Percentiles rank a stretch among this genome's conserved stretches.
Conservation (phyloP, 1,140 invertebrate genomes). For the Bradynema listronoti region DNA sequence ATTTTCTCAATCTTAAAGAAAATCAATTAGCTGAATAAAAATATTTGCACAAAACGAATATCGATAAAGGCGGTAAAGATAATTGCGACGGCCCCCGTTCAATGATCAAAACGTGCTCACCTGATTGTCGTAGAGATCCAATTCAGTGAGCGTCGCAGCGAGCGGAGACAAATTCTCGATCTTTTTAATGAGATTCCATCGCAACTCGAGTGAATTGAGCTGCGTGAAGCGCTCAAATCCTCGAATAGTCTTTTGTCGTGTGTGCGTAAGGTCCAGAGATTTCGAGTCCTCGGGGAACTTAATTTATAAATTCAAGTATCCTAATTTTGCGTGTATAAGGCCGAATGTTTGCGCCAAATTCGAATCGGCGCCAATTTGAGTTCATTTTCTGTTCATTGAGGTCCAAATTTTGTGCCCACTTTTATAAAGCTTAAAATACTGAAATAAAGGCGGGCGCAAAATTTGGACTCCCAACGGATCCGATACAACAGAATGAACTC, state of each 20-base stretch:
- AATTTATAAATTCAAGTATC: neutral
- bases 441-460: no score
- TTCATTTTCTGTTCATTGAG: neutral
- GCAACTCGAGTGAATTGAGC: conserved; percentile 32
- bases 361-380: neutral
- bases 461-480: no score
- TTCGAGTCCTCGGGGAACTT: conserved; percentile 5
- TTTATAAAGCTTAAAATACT: no score
- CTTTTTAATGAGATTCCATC: conserved; percentile 49
- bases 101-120: conserved; percentile 60
- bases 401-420: neutral
- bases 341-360: conserved; percentile 12
- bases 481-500: no score
- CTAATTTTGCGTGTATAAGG: conserved; percentile 10
- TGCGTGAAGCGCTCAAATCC: conserved; percentile 41
- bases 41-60: conserved; percentile 1
- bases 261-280: conserved; percentile 40
- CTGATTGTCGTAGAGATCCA: conserved; percentile 95
- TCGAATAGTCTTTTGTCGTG: conserved; percentile 37
- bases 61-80: neutral
- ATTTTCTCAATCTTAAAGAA: conserved; percentile 65
- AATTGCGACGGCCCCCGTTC: neutral
- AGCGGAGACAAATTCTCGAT: conserved; percentile 42
- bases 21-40: neutral
- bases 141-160: conserved; percentile 67